Percentiles rank a stretch among this genome's conserved stretches.
phyloP scores from a whole-genome alignment of 2,797 vertebrate genomes.

The Cyclura pinguis region DNA sequence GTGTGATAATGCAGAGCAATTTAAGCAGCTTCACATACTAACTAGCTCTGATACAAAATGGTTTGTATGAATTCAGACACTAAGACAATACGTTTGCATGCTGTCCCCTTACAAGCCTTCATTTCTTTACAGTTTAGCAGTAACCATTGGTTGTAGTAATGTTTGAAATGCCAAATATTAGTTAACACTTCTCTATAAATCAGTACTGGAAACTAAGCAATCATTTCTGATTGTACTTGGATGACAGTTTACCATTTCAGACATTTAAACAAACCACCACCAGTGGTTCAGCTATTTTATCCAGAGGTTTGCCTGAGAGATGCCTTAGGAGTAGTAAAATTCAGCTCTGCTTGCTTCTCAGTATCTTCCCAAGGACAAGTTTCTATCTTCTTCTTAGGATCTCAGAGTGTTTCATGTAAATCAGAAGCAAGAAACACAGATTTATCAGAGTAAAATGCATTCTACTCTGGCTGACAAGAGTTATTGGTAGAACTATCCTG shows the following conservation, averaged over 20 bases:
- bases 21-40: background rate
- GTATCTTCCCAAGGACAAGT: background rate
- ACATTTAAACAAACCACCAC: background rate
- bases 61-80: background rate
- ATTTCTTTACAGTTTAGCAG: background rate
- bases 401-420: background rate
- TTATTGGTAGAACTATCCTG: background rate
- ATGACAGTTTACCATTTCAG: background rate
- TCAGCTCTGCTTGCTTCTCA: background rate
- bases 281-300: background rate
- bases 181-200: background rate
- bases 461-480: background rate
- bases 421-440: background rate
- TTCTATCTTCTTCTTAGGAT: background rate
- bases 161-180: background rate
- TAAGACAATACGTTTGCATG: background rate
- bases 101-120: background rate
- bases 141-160: background rate
- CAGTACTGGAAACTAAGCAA: background rate
- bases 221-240: background rate
- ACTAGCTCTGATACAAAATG: background rate
- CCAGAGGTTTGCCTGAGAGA: background rate
- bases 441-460: background rate
- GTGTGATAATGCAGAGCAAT: background rate
- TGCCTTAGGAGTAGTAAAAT: background rate